Percentiles rank a stretch among this genome's conserved stretches.
Conservation (phyloP, 2,888 invertebrate genomes). For the Aquatica leii region DNA sequence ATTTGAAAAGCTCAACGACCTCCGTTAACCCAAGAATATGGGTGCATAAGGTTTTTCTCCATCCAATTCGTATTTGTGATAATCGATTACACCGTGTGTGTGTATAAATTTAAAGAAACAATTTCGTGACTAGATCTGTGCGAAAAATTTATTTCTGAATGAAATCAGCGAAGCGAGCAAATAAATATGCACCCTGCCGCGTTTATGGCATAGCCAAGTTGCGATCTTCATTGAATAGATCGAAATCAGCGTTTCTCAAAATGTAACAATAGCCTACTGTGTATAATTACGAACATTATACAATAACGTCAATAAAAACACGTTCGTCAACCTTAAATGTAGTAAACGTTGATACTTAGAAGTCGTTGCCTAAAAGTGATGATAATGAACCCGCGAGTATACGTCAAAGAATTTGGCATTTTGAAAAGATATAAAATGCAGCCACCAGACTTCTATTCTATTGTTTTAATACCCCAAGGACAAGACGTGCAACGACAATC, state of each 20-base stretch:
- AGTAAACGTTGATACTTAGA: constrained; percentile 9
- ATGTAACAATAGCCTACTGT: no score
- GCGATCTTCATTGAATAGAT: no score
- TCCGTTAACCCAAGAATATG: constrained; percentile 10
- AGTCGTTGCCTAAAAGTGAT: constrained; percentile 28
- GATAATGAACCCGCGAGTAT: constrained; percentile 24
- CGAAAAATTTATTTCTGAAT: no score
- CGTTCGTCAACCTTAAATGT: constrained; percentile 25
- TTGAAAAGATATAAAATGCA: constrained; percentile 49
- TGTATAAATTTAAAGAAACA: no score
- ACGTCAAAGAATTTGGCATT: constrained; percentile 43
- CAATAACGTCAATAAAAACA: no score
- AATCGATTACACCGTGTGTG: constrained; percentile 3
- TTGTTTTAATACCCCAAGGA: constrained; percentile 45
- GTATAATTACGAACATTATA: no score
- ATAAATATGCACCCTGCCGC: no score
- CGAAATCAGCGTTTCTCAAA: no score
- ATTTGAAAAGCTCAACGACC: constrained; percentile 12
- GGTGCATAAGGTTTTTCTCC: not conserved
- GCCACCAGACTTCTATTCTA: constrained; percentile 42
- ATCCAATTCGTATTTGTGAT: constrained; percentile 3
- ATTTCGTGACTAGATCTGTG: no score
- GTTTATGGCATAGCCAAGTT: no score
- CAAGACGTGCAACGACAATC: constrained; percentile 44
- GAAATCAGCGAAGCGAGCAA: no score